phyloP scores from a whole-genome alignment of 2,888 invertebrate genomes.

The Philereme transversata region DNA sequence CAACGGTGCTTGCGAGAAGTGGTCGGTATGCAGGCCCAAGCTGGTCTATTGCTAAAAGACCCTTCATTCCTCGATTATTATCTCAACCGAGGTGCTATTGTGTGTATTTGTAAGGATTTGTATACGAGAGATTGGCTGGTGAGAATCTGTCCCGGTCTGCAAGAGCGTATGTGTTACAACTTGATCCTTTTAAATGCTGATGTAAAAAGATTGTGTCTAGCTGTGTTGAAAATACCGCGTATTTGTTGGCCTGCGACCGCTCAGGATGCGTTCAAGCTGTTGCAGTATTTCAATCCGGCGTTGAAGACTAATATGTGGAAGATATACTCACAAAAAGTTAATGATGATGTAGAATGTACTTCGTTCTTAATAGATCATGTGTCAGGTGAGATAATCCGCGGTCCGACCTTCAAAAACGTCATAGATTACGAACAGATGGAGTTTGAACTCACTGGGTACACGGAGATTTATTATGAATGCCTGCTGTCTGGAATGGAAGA shows the following conservation, averaged over 20 bases:
- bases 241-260: slow-evolving; percentile 67
- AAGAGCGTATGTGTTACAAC: slow-evolving; percentile 67
- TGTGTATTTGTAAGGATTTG: slow-evolving; percentile 70
- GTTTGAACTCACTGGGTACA: slow-evolving; percentile 70
- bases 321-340: slow-evolving; percentile 63
- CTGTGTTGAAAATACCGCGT: slow-evolving; percentile 64
- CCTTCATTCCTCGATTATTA: slow-evolving; percentile 72
- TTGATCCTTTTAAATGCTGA: slow-evolving; percentile 65
- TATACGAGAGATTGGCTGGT: slow-evolving; percentile 74
- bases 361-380: slow-evolving; percentile 69
- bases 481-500: slow-evolving; percentile 62
- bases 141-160: slow-evolving; percentile 66
- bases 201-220: slow-evolving; percentile 69
- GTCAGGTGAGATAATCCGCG: slow-evolving; percentile 71
- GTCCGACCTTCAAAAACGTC: slow-evolving; percentile 68
- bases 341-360: slow-evolving; percentile 58
- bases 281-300: slow-evolving; percentile 75
- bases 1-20: slow-evolving; percentile 63
- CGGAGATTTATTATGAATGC: slow-evolving; percentile 71
- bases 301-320: slow-evolving; percentile 67
- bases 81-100: slow-evolving; percentile 70
- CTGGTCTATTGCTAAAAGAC: slow-evolving; percentile 59
- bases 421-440: slow-evolving; percentile 74
- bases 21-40: slow-evolving; percentile 71
- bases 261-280: slow-evolving; percentile 66